Evolutionary conservation across 1,140 invertebrate genomes (phyloP).

Genomic region (Aphelenchoides fujianensis): DNA sequence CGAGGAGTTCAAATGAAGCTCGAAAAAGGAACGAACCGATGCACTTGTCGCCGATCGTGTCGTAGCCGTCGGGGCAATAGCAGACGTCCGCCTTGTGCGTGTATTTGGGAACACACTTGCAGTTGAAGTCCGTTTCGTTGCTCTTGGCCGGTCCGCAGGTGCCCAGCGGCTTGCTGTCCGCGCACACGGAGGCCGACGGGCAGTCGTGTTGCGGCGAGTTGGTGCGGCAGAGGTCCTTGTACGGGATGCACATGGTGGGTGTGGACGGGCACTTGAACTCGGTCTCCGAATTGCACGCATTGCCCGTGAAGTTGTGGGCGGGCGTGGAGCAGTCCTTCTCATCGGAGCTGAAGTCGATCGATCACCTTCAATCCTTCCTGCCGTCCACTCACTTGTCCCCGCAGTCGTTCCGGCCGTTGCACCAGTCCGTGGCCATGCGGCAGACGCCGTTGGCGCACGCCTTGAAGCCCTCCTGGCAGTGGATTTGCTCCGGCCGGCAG

Average conservation of each 20-base stretch:
- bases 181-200: slow-evolving; percentile 20
- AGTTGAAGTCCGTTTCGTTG: slow-evolving; percentile 21
- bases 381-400: slow-evolving; percentile 12
- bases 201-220: slow-evolving; percentile 29
- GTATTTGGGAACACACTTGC: slow-evolving; percentile 37
- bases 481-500: background rate
- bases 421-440: slow-evolving; percentile 70
- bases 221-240: slow-evolving; percentile 41
- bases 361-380: slow-evolving; percentile 1
- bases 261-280: slow-evolving; percentile 49
- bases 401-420: slow-evolving; percentile 70
- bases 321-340: slow-evolving; percentile 12
- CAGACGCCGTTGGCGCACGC: slow-evolving; percentile 70
- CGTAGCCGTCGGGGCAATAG: slow-evolving; percentile 31
- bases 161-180: slow-evolving; percentile 8
- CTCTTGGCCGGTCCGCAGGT: slow-evolving; percentile 21
- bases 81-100: slow-evolving; percentile 31
- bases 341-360: slow-evolving; percentile 19
- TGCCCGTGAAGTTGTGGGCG: background rate
- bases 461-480: slow-evolving; percentile 41
- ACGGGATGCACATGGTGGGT: slow-evolving; percentile 43
- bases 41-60: slow-evolving; percentile 30
- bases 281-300: slow-evolving; percentile 37
- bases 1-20: too few relatives aligned
- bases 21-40: slow-evolving; percentile 42